These are phyloP conservation scores for Rhabditophanes sp. DNA, from an alignment of 2,888 invertebrate species.

Conservation along the genomic window DNA sequence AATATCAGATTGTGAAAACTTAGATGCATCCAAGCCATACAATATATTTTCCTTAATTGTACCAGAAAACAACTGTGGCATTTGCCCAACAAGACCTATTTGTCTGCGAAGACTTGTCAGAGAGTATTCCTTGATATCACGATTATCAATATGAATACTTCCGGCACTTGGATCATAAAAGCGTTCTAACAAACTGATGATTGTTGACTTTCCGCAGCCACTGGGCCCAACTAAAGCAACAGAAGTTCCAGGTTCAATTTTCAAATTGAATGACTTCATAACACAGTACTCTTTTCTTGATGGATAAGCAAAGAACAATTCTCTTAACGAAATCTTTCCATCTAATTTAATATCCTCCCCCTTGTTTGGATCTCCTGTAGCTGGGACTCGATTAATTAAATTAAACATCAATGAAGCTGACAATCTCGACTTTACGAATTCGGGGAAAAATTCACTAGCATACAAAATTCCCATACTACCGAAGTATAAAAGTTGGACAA, in stretches of 20 bases:
- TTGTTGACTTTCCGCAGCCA: conserved; percentile 75
- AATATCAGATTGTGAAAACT: too few relatives aligned
- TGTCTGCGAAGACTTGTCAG: conserved; percentile 58
- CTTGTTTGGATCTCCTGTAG: conserved; percentile 29
- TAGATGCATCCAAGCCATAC: conserved; percentile 60
- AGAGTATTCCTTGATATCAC: conserved; percentile 56
- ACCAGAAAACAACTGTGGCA: conserved; percentile 73
- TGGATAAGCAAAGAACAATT: conserved; percentile 46
- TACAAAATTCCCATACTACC: conserved; percentile 10
- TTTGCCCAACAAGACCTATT: conserved; percentile 78
- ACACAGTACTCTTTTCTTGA: conserved; percentile 31
- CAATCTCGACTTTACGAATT: conserved; percentile 44
- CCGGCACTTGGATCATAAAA: conserved; percentile 64
- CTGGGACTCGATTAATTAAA: conserved; percentile 32
- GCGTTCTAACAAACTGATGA: conserved; percentile 63
- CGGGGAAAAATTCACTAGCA: conserved; percentile 31
- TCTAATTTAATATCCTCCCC: conserved; percentile 10
- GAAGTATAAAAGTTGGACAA: conserved; percentile 15
- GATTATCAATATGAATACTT: conserved; percentile 49
- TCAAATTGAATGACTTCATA: conserved; percentile 41
- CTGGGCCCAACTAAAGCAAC: conserved; percentile 54
- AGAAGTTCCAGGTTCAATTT: conserved; percentile 41
- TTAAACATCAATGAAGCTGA: conserved; percentile 44
- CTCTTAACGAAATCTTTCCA: conserved; percentile 1
- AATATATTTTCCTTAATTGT: conserved; percentile 76